phyloP scores from a whole-genome alignment of 2,888 invertebrate genomes.

The Nephrotoma guestfalica region DNA sequence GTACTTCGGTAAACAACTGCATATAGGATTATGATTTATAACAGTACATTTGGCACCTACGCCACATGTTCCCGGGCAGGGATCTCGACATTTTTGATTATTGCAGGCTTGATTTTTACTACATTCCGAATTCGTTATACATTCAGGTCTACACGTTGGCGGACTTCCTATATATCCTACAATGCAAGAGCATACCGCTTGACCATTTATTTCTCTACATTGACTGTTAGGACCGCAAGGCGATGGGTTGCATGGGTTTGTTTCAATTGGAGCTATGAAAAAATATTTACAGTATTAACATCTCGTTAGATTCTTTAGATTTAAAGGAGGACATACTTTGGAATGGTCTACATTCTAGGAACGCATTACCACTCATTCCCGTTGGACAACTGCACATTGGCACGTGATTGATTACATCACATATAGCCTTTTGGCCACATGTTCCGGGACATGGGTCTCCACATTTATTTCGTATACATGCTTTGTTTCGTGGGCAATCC shows the following conservation, averaged over 20 bases:
- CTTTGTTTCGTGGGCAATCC: conserved; percentile 40
- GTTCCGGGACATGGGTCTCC: conserved; percentile 44
- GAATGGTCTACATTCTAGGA: conserved; percentile 43
- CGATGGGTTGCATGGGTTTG: conserved; percentile 41
- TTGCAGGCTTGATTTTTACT: conserved; percentile 48
- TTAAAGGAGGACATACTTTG: conserved; percentile 23
- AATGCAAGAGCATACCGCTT: conserved; percentile 57
- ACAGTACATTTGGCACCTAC: conserved; percentile 44
- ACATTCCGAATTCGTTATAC: conserved; percentile 53
- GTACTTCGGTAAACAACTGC: conserved; percentile 50
- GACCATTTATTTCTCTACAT: conserved; percentile 52
- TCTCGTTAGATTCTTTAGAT: background rate
- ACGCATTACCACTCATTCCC: conserved; percentile 56
- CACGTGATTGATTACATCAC: conserved; percentile 41
- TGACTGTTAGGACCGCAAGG: conserved; percentile 67
- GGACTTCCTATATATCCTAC: conserved; percentile 50
- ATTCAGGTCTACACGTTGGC: conserved; percentile 60
- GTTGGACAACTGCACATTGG: conserved; percentile 43
- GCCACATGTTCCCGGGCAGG: conserved; percentile 50
- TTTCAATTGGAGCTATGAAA: conserved; percentile 33
- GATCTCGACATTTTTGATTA: conserved; percentile 55
- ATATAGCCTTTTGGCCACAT: conserved; percentile 46
- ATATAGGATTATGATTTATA: conserved; percentile 56
- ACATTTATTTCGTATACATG: conserved; percentile 47
- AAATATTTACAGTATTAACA: background rate